Percentiles rank a stretch among this genome's conserved stretches.
Evolutionary conservation across 2,113 vertebrate species (phyloP).

Genomic region (Salvelinus fontinalis): DNA sequence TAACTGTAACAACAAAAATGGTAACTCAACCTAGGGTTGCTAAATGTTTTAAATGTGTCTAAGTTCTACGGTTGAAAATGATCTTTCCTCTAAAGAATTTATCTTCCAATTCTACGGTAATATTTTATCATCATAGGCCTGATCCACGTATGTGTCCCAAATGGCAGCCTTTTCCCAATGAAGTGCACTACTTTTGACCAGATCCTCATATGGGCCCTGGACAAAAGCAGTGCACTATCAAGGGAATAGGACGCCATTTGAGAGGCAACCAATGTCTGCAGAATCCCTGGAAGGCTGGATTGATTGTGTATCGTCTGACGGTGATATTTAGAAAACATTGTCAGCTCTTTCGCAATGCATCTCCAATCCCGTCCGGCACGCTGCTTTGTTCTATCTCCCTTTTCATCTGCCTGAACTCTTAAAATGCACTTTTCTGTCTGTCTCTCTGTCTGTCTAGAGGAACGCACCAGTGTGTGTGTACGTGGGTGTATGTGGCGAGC

Average conservation of each 20-base stretch:
- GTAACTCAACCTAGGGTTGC: no score
- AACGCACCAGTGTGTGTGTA: not conserved
- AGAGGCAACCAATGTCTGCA: not conserved
- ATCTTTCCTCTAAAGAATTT: no score
- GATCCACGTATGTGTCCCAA: conserved; percentile 4
- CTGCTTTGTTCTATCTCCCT: not conserved
- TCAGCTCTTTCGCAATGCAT: not conserved
- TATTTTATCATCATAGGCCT: not conserved
- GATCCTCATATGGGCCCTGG: no score
- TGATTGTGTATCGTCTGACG: not conserved
- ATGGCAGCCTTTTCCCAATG: no score
- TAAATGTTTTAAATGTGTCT: no score
- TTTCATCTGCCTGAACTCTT: not conserved
- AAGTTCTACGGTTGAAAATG: no score
- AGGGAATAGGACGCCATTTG: no score
- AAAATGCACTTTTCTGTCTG: not conserved
- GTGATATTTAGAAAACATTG: not conserved
- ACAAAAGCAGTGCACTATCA: no score
- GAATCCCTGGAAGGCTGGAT: not conserved
- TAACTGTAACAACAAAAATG: no score
- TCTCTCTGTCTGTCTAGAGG: not conserved
- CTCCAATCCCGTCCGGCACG: not conserved
- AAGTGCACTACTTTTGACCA: no score
- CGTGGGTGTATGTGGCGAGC: no score
- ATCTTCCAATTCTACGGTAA: no score